Conservation (phyloP, 2,113 vertebrate genomes). For the Echinops telfairi region DNA sequence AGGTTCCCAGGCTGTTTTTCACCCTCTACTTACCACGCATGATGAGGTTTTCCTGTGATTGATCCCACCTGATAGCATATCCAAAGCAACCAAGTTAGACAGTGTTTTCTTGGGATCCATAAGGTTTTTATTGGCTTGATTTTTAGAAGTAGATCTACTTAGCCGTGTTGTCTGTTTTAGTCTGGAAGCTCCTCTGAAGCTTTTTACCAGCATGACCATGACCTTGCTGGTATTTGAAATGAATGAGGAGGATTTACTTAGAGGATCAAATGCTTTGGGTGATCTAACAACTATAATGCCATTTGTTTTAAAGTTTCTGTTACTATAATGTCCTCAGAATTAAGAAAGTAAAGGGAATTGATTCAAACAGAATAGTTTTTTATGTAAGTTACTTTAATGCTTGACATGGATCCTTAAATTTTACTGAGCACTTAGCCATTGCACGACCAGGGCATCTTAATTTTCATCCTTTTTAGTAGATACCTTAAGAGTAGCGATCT, state of each 20-base stretch:
- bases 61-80: not conserved
- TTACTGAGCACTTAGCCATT: too few relatives aligned
- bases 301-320: not conserved
- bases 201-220: not conserved
- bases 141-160: not conserved
- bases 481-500: not conserved
- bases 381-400: not conserved
- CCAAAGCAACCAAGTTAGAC: not conserved
- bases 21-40: not conserved
- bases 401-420: not conserved
- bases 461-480: not conserved
- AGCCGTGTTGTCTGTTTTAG: not conserved
- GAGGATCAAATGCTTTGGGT: constrained; percentile 31
- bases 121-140: not conserved
- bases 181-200: not conserved
- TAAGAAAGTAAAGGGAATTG: constrained; percentile 47
- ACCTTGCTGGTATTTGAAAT: not conserved
- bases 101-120: not conserved
- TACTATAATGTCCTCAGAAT: constrained; percentile 33
- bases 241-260: constrained; percentile 14
- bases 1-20: not conserved
- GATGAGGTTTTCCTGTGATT: not conserved
- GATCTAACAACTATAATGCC: not conserved
- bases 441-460: not conserved
- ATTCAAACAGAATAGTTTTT: not conserved